Evolutionary conservation across 2,888 invertebrate genomes (phyloP).

Genomic region (Abscondita cerata): DNA sequence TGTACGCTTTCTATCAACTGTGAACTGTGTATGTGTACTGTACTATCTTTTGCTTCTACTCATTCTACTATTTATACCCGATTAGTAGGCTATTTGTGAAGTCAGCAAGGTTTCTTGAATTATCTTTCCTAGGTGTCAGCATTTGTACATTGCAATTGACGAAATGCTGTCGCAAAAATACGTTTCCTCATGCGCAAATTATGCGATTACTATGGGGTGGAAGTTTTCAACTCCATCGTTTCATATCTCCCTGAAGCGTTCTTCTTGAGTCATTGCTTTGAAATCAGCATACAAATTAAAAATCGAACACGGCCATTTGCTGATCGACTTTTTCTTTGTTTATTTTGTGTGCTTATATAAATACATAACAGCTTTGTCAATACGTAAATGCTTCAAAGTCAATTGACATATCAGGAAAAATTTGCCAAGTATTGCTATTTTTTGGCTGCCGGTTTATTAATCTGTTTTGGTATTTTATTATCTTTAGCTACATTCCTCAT

Average conservation of each 20-base stretch:
- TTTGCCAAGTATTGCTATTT: conserved; percentile 89
- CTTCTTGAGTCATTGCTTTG: conserved; percentile 90
- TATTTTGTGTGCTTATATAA: conserved; percentile 98
- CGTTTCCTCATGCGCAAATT: too few relatives aligned
- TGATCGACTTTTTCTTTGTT: conserved; percentile 89
- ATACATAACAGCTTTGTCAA: conserved; percentile 99
- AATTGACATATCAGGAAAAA: conserved; percentile 90
- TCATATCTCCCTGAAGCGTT: conserved; percentile 67
- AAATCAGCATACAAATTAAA: conserved; percentile 95
- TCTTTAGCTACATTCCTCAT: conserved; percentile 95
- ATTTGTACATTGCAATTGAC: too few relatives aligned
- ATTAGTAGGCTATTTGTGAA: too few relatives aligned
- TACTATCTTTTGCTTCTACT: too few relatives aligned
- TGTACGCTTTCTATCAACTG: too few relatives aligned
- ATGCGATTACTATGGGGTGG: too few relatives aligned
- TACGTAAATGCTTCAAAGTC: conserved; percentile 92
- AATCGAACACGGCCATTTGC: conserved; percentile 97
- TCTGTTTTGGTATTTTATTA: conserved; percentile 86
- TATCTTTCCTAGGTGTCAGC: too few relatives aligned
- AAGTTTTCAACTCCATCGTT: too few relatives aligned
- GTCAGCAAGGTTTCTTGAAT: too few relatives aligned
- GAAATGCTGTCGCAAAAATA: too few relatives aligned
- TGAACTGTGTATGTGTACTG: too few relatives aligned
- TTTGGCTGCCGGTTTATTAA: conserved; percentile 85
- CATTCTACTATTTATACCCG: too few relatives aligned